These are phyloP conservation scores for Drosophila azteca DNA, from an alignment of 1,140 invertebrate genomes.

Conservation along the genomic window DNA sequence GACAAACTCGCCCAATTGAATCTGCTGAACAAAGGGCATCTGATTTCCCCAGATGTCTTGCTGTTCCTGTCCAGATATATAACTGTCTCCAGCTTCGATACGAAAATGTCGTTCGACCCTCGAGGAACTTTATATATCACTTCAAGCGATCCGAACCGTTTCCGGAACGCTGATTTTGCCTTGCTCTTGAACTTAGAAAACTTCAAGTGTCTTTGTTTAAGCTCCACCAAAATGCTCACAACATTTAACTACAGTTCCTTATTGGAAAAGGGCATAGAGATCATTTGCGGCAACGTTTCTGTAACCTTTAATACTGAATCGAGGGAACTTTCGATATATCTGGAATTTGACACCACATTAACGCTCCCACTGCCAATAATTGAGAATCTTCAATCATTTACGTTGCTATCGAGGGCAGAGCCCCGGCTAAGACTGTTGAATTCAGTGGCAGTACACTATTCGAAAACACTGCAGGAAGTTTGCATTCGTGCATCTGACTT, in stretches of 20 bases:
- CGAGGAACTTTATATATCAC: slow-evolving; percentile 13
- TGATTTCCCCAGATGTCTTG: not conserved
- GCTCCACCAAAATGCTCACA: not conserved
- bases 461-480: not conserved
- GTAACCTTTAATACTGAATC: not conserved
- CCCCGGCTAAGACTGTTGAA: not conserved
- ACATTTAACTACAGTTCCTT: not conserved
- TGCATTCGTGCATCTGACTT: too few relatives aligned
- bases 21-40: not conserved
- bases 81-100: not conserved
- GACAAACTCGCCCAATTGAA: not conserved
- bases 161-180: not conserved
- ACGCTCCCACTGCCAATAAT: slow-evolving; percentile 5
- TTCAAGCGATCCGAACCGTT: not conserved
- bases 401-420: not conserved
- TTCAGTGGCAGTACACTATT: not conserved
- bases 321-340: not conserved
- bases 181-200: slow-evolving; percentile 6
- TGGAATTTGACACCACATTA: not conserved
- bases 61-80: not conserved
- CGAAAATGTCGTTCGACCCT: not conserved
- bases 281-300: not conserved
- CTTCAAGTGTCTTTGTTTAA: not conserved
- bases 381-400: not conserved
- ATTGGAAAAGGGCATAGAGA: slow-evolving; percentile 10